Evolutionary conservation across 2,888 invertebrate species (phyloP), one percentile per base, ranked within the genome.

Genomic region (Parnassius mnemosyne): DNA sequence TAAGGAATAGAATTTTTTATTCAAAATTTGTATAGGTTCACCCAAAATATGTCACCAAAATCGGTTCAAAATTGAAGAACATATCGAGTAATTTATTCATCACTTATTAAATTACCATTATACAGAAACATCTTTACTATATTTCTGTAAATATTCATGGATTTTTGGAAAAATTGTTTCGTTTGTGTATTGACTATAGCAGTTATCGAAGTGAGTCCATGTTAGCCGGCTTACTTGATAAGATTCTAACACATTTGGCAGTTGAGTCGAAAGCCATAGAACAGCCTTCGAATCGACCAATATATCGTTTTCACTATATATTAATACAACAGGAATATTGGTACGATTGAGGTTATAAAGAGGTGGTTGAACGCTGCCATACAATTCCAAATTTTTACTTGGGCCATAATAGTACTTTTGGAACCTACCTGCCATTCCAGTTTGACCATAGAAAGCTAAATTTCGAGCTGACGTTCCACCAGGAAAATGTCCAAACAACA

Each of bases 141-240:
- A 60, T 12, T 53, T 53, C 5, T 9, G 34, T 5, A 65, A 60
- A 43, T 63, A 64, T 5, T 57, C 20, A 57, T 41, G 41, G 5
- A 67, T 64, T 55, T 56, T 64, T 5, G 64, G 64, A 58, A 60
- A 67, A 54, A 65, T 54, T 34, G 51, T 53, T 20, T 9, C 57
- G n/a, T 56, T 58, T 9, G 58, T 64, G 12, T 60, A 13, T 41
- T 55, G 44, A 56, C 65, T 64, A 12, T 67, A 83, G 25, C 79
- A 44, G 50, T 73, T 77, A 41, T 81, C 82, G 1, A 80, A 63
- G 54, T 83, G 83, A 42, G 70, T 77, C 68, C 75, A 81, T 3
- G 44, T 25, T 1, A 60, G 57, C 12, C 64, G 63, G 13, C 64
- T 11, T 10, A 70, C 57, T 9, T 59, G 47, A 13, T 60, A 64